Base-by-base conservation (phyloP, 2,888 invertebrate genomes). In the Axea sp. region DNA sequence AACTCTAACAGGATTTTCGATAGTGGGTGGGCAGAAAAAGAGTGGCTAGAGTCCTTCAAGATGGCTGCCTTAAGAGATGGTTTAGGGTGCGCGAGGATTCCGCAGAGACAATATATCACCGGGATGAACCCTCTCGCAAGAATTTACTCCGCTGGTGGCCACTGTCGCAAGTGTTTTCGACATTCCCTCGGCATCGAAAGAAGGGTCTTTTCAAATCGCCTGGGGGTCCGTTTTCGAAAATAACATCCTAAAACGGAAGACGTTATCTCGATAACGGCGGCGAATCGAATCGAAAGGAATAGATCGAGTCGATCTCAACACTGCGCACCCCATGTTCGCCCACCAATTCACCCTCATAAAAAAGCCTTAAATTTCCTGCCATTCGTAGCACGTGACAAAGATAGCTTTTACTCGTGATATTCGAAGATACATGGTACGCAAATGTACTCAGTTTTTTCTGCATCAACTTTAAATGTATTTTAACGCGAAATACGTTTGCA, bases 1-100 rank as follows among this genome's bases (percentile, higher is more conserved):
- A 86, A 86, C 84, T 86, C 86, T 86, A 87, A 87, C 86, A 82
- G 86, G 86, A 87, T 87, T 87, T 85, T 84, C 85, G 85, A 87
- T 86, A 84, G 86, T 86, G 84, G 86, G 86, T 83, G 86, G 85
- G 82, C 69, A 65, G 68, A 77, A 73, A n/a, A 74, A 47, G 72
- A 72, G 72, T 62, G 80, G 71, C 78, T 82, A 82, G 80, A 85
- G 83, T 85, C 84, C 85, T 82, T 84, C 86, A 87, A 87, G 84
- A 87, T 87, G 87, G 87, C 87, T 82, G 83, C 85, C 81, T 80
- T 84, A 86, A 85, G 87, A 84, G 86, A 86, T 86, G 86, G 82
- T 83, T 85, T 83, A 84, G 84, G 84, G 84, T 78, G 84, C 82
- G 80, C 80, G 82, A 84, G 83, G 84, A 83, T 82, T 83, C 80